Percentiles rank a stretch among this genome's conserved stretches.
Conservation (phyloP, 2,113 vertebrate species). For the Morone chrysops region DNA sequence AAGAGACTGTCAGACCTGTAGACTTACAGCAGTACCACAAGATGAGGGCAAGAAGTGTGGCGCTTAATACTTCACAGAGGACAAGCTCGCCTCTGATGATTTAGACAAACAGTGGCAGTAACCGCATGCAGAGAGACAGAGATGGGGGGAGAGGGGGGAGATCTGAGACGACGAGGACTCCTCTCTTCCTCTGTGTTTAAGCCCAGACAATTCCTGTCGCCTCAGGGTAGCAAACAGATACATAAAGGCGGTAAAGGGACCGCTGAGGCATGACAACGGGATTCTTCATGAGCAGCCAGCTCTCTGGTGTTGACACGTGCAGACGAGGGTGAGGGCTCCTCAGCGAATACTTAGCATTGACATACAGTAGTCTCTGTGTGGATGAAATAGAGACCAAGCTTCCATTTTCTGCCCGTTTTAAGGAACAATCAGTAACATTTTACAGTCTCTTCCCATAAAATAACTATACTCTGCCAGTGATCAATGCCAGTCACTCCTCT, state of each 20-base stretch:
- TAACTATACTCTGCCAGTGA: not conserved
- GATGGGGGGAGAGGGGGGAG: not conserved
- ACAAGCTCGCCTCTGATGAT: constrained; percentile 68
- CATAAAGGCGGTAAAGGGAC: constrained; percentile 70
- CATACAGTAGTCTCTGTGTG: not conserved
- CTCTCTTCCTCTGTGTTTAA: constrained; percentile 64
- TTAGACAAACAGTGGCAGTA: constrained; percentile 68
- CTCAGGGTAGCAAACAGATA: constrained; percentile 69
- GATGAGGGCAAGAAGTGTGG: constrained; percentile 43
- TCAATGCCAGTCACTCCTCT: constrained; percentile 13
- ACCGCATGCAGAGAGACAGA: constrained; percentile 47
- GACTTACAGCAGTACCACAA: constrained; percentile 35
- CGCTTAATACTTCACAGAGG: constrained; percentile 68
- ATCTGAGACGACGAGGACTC: constrained; percentile 42
- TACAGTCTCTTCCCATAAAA: constrained; percentile 6
- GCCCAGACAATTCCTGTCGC: constrained; percentile 75
- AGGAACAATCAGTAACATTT: constrained; percentile 19
- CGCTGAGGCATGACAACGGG: constrained; percentile 55
- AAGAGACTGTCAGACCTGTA: constrained; percentile 49
- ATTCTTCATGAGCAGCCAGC: constrained; percentile 49
- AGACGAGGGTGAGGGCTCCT: constrained; percentile 36
- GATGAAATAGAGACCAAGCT: not conserved
- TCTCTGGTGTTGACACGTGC: constrained; percentile 46
- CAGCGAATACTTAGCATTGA: constrained; percentile 22
- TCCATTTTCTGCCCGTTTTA: not conserved